Evolutionary conservation across 2,888 invertebrate genomes (phyloP).

Genomic region (Chrysolina oricalcia): DNA sequence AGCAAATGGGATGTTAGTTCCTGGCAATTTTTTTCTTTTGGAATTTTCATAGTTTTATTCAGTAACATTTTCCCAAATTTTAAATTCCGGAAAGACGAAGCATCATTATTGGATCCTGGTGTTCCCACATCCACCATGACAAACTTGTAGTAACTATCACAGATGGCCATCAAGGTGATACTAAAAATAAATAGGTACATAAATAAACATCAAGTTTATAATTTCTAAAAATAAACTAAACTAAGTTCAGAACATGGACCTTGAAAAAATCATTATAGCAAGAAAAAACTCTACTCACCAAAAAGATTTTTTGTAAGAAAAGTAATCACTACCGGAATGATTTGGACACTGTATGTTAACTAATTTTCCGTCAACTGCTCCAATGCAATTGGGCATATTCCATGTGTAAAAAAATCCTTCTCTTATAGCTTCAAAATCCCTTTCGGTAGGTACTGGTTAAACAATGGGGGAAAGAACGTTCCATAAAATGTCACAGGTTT

Average conservation of each 20-base stretch:
- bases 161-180: constrained; percentile 58
- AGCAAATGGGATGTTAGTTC: constrained; percentile 29
- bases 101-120: constrained; percentile 50
- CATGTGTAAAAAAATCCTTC: background rate
- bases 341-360: constrained; percentile 55
- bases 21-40: constrained; percentile 16
- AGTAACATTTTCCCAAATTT: constrained; percentile 26
- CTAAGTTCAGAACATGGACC: too few species aligned
- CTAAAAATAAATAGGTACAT: too few species aligned
- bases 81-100: constrained; percentile 5
- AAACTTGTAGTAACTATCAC: constrained; percentile 62
- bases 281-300: background rate
- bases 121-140: constrained; percentile 60
- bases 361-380: constrained; percentile 63
- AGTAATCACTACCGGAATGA: too few species aligned
- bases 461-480: constrained; percentile 37
- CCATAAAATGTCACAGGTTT: constrained; percentile 58
- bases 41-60: constrained; percentile 22
- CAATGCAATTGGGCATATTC: too few species aligned
- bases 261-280: constrained; percentile 11
- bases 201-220: too few species aligned
- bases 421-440: background rate
- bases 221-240: too few species aligned
- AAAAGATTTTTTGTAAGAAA: constrained; percentile 60
- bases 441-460: constrained; percentile 1